phyloP scores from a whole-genome alignment of 2,797 vertebrate species.

The Podargus strigoides region DNA sequence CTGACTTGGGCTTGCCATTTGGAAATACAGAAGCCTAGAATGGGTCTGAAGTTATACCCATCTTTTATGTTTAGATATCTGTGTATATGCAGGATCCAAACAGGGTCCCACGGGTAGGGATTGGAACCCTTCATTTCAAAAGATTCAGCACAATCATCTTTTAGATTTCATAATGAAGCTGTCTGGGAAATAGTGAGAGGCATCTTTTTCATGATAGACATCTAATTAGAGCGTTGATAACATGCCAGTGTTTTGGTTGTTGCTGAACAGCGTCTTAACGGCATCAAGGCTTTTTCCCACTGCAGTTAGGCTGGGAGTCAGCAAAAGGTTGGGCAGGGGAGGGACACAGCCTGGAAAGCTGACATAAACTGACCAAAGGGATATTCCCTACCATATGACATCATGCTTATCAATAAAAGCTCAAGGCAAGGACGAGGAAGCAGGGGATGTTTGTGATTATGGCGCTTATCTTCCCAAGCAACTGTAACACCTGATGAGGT shows the following conservation, averaged over 20 bases:
- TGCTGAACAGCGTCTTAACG: not conserved
- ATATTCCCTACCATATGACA: not conserved
- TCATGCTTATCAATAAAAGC: not conserved
- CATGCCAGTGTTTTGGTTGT: not conserved
- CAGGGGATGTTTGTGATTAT: not conserved
- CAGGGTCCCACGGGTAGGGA: not conserved
- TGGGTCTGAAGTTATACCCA: fast-evolving
- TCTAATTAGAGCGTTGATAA: not conserved
- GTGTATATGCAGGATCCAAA: not conserved
- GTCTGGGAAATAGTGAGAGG: not conserved
- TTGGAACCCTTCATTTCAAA: not conserved
- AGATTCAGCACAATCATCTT: not conserved
- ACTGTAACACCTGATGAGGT: fast-evolving
- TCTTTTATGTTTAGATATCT: not conserved
- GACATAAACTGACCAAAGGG: not conserved
- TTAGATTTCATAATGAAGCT: not conserved
- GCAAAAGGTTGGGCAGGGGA: not conserved
- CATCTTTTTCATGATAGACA: not conserved
- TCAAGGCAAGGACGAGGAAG: not conserved
- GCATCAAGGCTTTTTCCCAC: not conserved
- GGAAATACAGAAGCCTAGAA: not conserved
- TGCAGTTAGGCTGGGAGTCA: fast-evolving
- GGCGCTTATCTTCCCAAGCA: not conserved
- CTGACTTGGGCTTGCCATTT: not conserved
- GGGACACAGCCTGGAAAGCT: not conserved